Conservation (phyloP, 1,140 invertebrate species). For the Heliconius eleuchia region DNA sequence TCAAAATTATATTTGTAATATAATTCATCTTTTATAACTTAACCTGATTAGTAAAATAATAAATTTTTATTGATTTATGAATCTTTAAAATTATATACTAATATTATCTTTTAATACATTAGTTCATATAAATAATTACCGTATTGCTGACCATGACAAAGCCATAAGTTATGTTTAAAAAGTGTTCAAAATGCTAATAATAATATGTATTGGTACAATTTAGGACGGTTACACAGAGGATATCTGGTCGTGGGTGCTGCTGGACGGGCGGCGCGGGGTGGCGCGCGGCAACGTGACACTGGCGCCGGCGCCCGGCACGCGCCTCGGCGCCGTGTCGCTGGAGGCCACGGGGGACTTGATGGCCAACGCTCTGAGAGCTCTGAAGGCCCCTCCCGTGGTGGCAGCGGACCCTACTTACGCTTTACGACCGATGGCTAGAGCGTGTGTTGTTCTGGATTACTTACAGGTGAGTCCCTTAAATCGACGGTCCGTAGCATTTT, state of each 20-base stretch:
- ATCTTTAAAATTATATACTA: no score
- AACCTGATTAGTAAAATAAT: neutral
- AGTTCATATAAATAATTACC: no score
- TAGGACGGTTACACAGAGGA: constrained; percentile 70
- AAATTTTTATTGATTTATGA: neutral
- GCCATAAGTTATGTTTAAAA: no score
- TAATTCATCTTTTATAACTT: neutral
- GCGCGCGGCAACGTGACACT: constrained; percentile 60
- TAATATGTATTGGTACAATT: neutral
- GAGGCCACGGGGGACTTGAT: constrained; percentile 63
- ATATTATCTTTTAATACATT: no score
- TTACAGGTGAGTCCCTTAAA: constrained; percentile 50
- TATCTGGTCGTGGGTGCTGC: constrained; percentile 59
- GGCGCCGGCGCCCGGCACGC: constrained; percentile 48
- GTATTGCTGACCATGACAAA: no score
- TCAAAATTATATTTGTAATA: neutral
- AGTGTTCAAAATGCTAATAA: no score
- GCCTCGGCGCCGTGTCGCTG: constrained; percentile 46
- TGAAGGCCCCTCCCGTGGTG: constrained; percentile 47
- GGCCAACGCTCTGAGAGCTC: constrained; percentile 54
- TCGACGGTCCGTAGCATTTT: no score
- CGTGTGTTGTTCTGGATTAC: constrained; percentile 68
- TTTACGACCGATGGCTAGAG: constrained; percentile 58
- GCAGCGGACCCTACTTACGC: constrained; percentile 66
- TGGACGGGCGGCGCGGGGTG: constrained; percentile 59